Base-by-base conservation (phyloP, 2,797 vertebrate species). In the Acanthurus lineatus region DNA sequence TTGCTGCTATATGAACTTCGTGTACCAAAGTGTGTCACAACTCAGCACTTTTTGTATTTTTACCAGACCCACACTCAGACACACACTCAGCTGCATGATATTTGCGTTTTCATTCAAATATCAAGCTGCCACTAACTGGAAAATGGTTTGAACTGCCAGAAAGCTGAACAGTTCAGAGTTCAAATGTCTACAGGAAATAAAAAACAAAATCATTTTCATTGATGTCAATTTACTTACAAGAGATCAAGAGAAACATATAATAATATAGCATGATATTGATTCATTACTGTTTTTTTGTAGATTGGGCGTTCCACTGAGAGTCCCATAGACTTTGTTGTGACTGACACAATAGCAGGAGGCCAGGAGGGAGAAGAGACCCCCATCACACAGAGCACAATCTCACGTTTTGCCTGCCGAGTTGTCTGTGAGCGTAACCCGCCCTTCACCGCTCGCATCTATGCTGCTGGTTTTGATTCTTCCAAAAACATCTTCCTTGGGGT, bases 401-500 rank as follows among this genome's bases (percentile, higher is more conserved):
- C 98, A 62, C 96, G 98, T 52, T 99, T 99, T 35, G 98, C 98
- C 5, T 99, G 98, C 92, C 94, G 98, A 60, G 97, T 99, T 9
- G 97, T 99, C 82, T 99, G 98, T 16, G 97, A 99, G 88, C 96
- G 98, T 9, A 96, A 78, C 48, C 96, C 96, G 0, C 98, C 98
- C 0, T 99, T 94, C 87, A 99, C 96, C 0, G 98, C 97, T 19
- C 96, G 97, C 76, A 99, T 99, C 91, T 99, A 96, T 3, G 98
- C 98, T 53, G 98, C 98, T 2, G 98, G 98, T 42, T 99, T 99
- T n/a, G 98, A 99, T 94, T 97, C 98, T 0, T 99, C 98, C 71
- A 99, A 98, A 95, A 99, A 99, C 91, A 99, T 99, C 92, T 99
- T 99, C 90, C 97, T 99, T n/a, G 98, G 98, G 93, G 98, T 99